Conservation (phyloP, 2,113 vertebrate genomes). For the Fukomys damarensis region DNA sequence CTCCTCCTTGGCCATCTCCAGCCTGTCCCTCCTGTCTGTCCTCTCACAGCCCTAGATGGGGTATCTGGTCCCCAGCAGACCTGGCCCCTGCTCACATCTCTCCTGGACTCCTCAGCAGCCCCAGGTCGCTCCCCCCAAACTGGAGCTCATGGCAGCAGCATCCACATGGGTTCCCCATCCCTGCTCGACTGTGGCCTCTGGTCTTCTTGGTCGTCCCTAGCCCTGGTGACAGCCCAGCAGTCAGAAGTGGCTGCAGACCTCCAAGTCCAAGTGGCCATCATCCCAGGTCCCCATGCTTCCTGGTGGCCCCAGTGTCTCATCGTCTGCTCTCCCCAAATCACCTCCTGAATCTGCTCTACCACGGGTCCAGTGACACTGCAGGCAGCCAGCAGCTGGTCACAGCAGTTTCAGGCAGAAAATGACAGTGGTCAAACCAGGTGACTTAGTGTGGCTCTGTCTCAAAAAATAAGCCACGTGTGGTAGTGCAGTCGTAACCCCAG, state of each 20-base stretch:
- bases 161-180: neutral
- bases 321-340: neutral
- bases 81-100: neutral
- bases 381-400: neutral
- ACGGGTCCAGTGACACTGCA: neutral
- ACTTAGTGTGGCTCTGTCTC: neutral
- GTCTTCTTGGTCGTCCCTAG: neutral
- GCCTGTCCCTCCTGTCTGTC: neutral
- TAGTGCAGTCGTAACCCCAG: neutral
- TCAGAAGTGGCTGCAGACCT: neutral
- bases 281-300: neutral
- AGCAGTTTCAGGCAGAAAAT: neutral
- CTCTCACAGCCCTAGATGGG: neutral
- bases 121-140: neutral
- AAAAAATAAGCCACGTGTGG: neutral
- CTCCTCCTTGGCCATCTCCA: neutral
- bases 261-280: rapidly evolving
- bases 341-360: neutral
- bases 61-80: neutral
- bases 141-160: neutral
- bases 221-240: neutral
- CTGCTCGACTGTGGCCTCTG: neutral
- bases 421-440: neutral
- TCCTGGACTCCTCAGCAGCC: neutral
- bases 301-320: rapidly evolving